phyloP scores from a whole-genome alignment of 2,888 invertebrate species.

The Ectemnius cavifrons region DNA sequence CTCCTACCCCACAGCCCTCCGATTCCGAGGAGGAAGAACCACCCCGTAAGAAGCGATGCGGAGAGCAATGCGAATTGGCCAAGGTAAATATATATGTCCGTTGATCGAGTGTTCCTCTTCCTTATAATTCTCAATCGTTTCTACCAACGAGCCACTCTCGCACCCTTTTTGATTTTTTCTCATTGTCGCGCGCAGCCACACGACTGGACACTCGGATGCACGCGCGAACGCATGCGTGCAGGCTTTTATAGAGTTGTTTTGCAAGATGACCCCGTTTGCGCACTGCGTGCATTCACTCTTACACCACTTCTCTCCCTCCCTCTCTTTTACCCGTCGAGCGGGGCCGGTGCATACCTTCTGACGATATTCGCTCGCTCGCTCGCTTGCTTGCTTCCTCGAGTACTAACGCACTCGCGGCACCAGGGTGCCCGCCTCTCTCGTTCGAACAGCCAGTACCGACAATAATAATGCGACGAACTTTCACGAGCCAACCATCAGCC shows the following conservation, averaged over 20 bases:
- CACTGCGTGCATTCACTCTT: conserved; percentile 49
- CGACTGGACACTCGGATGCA: conserved; percentile 26
- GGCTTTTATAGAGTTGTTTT: conserved; percentile 46
- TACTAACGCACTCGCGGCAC: no score
- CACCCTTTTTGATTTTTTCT: conserved; percentile 27
- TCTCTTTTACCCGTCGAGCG: conserved; percentile 59
- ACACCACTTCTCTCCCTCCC: conserved; percentile 25
- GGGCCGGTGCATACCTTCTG: conserved; percentile 31
- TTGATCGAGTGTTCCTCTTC: conserved; percentile 8
- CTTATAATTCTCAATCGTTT: conserved; percentile 21
- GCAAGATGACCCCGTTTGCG: conserved; percentile 54
- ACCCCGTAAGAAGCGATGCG: conserved; percentile 77
- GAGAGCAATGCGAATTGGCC: conserved; percentile 81
- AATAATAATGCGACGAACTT: no score
- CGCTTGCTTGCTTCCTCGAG: no score
- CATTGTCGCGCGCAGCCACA: conserved; percentile 24
- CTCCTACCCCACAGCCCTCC: conserved; percentile 90
- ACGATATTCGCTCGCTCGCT: conserved; percentile 22
- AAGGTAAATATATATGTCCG: conserved; percentile 68
- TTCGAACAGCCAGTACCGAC: no score
- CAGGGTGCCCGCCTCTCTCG: no score
- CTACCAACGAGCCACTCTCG: background rate
- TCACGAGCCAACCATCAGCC: no score
- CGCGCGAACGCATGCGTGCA: conserved; percentile 32
- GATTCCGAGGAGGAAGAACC: conserved; percentile 89